These are phyloP conservation scores for Chaetorhynchus papuensis DNA, from an alignment of 2,113 vertebrate species.

Conservation along the genomic window DNA sequence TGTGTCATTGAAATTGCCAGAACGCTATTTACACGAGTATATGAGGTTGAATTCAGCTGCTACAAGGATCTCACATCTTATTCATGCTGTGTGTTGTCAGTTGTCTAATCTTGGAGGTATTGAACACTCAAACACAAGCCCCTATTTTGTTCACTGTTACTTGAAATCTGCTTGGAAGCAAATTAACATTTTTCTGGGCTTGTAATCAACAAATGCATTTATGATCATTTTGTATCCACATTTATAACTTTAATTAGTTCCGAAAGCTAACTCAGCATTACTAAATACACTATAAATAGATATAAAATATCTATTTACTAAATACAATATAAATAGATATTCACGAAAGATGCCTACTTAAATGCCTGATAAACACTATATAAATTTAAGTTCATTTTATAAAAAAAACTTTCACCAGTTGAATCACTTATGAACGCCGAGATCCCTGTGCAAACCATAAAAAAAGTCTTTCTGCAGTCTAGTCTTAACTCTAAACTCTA, in stretches of 20 bases:
- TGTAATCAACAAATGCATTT: background rate
- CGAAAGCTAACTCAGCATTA: background rate
- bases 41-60: background rate
- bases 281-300: too few species aligned
- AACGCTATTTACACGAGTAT: background rate
- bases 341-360: background rate
- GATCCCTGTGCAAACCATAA: background rate
- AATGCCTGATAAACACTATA: background rate
- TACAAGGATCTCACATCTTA: background rate
- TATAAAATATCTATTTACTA: too few species aligned
- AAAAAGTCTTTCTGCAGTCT: background rate
- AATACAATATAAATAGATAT: too few species aligned
- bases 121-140: background rate
- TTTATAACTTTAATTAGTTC: background rate
- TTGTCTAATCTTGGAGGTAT: background rate
- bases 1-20: background rate
- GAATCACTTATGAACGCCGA: background rate
- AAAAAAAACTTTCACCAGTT: background rate
- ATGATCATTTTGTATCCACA: background rate
- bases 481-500: background rate
- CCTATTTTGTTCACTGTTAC: background rate
- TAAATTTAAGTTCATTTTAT: background rate
- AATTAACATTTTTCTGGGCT: background rate
- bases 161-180: background rate
- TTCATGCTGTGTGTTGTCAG: background rate